Conservation (phyloP, 2,888 invertebrate species). For the Cordilura impudica region DNA sequence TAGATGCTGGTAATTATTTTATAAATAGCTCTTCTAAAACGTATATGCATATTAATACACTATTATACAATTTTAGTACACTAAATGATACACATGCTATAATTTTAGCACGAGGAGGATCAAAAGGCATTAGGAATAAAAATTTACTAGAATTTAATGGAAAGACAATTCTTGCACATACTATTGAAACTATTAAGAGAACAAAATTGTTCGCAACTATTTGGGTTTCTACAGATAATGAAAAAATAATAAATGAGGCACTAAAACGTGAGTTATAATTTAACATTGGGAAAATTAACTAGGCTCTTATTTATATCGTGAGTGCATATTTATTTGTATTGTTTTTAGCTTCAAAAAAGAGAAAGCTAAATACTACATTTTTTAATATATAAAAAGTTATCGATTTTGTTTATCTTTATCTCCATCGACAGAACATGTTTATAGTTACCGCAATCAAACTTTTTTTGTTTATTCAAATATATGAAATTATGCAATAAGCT, state of each 20-base stretch:
- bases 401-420: too few species aligned
- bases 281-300: too few species aligned
- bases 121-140: slow-evolving; percentile 85
- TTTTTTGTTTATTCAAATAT: too few species aligned
- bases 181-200: slow-evolving; percentile 79
- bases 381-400: too few species aligned
- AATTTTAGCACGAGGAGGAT: slow-evolving; percentile 87
- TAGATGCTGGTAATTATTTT: neutral
- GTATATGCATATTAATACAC: neutral
- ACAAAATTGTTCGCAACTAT: slow-evolving; percentile 80
- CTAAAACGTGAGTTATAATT: slow-evolving; percentile 76
- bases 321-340: too few species aligned
- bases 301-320: too few species aligned
- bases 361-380: too few species aligned
- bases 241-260: slow-evolving; percentile 82
- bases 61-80: slow-evolving; percentile 27
- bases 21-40: neutral
- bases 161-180: slow-evolving; percentile 79
- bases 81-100: slow-evolving; percentile 77
- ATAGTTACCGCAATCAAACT: too few species aligned
- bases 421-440: too few species aligned
- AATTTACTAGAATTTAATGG: slow-evolving; percentile 82
- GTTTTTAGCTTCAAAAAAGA: too few species aligned
- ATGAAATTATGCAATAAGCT: too few species aligned
- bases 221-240: slow-evolving; percentile 87